These are phyloP conservation scores for Rotaria magnacalcarata DNA, from an alignment of 2,888 invertebrate genomes.

Conservation along the genomic window DNA sequence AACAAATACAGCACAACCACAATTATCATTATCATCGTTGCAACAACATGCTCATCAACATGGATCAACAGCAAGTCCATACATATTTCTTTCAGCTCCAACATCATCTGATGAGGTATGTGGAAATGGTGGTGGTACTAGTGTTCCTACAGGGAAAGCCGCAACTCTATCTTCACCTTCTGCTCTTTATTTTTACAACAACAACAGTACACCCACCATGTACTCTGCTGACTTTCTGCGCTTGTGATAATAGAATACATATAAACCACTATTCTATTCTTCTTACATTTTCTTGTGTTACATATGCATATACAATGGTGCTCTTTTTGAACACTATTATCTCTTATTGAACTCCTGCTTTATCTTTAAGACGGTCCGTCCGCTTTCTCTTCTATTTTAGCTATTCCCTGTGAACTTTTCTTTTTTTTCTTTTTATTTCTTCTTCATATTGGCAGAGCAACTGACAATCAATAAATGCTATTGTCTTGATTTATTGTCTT, in stretches of 20 bases:
- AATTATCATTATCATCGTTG: not conserved
- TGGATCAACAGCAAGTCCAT: not conserved
- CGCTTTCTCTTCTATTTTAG: not conserved
- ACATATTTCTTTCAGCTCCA: not conserved
- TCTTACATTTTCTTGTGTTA: not conserved
- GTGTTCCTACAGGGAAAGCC: not conserved
- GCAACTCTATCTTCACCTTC: constrained; percentile 22
- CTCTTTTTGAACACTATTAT: constrained; percentile 16
- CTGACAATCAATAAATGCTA: not conserved
- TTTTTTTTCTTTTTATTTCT: not conserved
- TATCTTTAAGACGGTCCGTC: not conserved
- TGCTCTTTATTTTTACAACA: constrained; percentile 24
- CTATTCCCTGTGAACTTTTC: not conserved
- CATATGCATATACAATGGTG: not conserved
- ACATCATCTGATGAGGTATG: constrained; percentile 21
- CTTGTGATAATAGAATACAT: not conserved
- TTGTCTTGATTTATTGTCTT: not conserved
- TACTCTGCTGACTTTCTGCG: constrained; percentile 18
- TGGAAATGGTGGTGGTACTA: constrained; percentile 1
- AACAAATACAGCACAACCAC: not conserved
- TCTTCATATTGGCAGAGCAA: not conserved
- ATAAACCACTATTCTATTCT: not conserved
- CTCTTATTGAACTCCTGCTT: not conserved
- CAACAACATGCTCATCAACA: not conserved
- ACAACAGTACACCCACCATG: constrained; percentile 29